Percentiles rank a stretch among this genome's conserved stretches.
phyloP scores from a whole-genome alignment of 2,113 vertebrate species.

The Asarcornis scutulata region DNA sequence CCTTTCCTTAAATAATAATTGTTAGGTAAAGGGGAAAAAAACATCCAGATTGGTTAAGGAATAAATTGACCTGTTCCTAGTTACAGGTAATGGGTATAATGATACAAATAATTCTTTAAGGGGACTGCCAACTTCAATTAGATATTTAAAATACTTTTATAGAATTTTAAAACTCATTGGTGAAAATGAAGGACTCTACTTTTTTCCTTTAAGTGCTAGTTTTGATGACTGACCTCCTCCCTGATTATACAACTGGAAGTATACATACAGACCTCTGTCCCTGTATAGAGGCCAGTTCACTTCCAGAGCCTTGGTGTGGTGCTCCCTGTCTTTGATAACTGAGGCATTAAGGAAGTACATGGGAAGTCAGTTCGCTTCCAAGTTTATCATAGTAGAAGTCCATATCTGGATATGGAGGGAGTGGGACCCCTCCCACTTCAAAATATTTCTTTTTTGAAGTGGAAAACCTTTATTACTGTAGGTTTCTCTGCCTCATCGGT shows the following conservation, averaged over 20 bases:
- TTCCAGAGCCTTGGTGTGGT: background rate
- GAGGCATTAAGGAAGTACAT: background rate
- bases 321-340: background rate
- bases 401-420: background rate
- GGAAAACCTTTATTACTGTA: background rate
- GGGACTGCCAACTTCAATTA: background rate
- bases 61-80: background rate
- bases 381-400: background rate
- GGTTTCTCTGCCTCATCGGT: background rate
- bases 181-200: background rate
- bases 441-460: background rate
- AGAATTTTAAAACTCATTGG: background rate
- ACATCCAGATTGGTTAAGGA: background rate
- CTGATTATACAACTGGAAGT: background rate
- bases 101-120: background rate
- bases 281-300: background rate
- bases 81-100: background rate
- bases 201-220: background rate
- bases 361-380: background rate
- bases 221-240: background rate
- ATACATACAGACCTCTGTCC: background rate
- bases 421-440: background rate
- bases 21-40: background rate
- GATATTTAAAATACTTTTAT: background rate
- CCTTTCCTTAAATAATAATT: slow-evolving; percentile 23